Base-by-base conservation (phyloP, 2,888 invertebrate genomes). In the Temnothorax rugatulus region DNA sequence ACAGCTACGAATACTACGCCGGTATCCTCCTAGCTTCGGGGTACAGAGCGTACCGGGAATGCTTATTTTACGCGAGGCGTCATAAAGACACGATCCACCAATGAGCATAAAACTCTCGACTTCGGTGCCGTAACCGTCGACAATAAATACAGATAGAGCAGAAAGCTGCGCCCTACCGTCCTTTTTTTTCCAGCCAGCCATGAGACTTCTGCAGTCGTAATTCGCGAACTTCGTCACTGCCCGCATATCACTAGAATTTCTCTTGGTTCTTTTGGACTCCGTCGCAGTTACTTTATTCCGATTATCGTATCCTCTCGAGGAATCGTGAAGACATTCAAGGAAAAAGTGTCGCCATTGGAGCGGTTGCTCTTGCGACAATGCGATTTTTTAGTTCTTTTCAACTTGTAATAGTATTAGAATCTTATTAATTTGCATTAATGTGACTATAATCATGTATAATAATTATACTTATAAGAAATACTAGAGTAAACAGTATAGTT, bases 41-140 rank as follows among this genome's bases (percentile, higher is more conserved):
- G n/a, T n/a, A n/a, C n/a, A n/a, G n/a, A n/a, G n/a, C n/a, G n/a
- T n/a, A n/a, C 63, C 71, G 82, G 85, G 82, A 89, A 89, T 88
- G 87, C 85, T 89, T 90, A 87, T 85, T 91, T 91, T 91, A 90
- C 87, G 82, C 57, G 29, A 73, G 69, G 57, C 75, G 82, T 90
- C 90, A 89, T 91, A 90, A 91, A 91, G 86, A 64, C 88, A 84
- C 86, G 88, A 88, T 89, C 86, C 84, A 69, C 86, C 90, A 90
- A 91, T 91, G 88, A 91, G 86, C 86, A 86, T 91, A 91, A 91
- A 91, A 90, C 86, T 89, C 82, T 84, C 81, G 77, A 75, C 75
- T 84, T 87, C 87, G 83, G 82, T 84, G 76, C 41, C 47, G 69
- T 85, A 82, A 83, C 77, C 50, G 34, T 34, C 44, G 66, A 75